Evolutionary conservation across 2,113 vertebrate genomes (phyloP).

Genomic region (Brienomyrus longianalis): DNA sequence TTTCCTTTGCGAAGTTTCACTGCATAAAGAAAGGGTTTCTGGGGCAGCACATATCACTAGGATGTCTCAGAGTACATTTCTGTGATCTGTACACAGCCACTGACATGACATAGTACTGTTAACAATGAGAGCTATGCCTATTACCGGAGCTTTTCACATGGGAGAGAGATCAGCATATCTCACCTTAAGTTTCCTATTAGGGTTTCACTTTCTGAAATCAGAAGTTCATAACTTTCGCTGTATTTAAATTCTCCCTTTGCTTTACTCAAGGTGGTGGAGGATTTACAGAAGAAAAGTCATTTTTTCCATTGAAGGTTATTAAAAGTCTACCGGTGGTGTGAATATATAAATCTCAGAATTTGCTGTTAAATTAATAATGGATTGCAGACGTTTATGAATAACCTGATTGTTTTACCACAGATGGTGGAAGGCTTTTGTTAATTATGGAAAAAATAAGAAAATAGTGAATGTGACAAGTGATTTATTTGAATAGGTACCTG

Average conservation of each 20-base stretch:
- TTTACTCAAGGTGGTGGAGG: neutral
- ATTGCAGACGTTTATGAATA: neutral
- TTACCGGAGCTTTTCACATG: neutral
- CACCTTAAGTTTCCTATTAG: neutral
- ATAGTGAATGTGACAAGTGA: neutral
- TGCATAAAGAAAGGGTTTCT: neutral
- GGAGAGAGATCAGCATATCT: neutral
- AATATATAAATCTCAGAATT: neutral
- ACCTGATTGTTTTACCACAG: neutral
- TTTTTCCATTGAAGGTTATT: neutral
- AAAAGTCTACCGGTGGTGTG: neutral
- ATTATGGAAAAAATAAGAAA: neutral
- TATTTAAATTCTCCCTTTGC: neutral
- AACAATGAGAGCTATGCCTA: neutral
- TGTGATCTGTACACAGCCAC: neutral
- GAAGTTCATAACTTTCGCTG: neutral
- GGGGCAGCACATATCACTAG: neutral
- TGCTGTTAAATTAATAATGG: neutral
- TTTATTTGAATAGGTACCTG: neutral
- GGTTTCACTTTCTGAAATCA: neutral
- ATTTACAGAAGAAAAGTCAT: neutral
- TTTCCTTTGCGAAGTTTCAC: neutral
- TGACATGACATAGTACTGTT: neutral
- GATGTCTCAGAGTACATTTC: neutral
- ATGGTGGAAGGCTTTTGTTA: neutral